Percentiles rank a stretch among this genome's conserved stretches.
These are phyloP conservation scores for Automeris io DNA, from an alignment of 2,888 invertebrate genomes.

Conservation along the genomic window DNA sequence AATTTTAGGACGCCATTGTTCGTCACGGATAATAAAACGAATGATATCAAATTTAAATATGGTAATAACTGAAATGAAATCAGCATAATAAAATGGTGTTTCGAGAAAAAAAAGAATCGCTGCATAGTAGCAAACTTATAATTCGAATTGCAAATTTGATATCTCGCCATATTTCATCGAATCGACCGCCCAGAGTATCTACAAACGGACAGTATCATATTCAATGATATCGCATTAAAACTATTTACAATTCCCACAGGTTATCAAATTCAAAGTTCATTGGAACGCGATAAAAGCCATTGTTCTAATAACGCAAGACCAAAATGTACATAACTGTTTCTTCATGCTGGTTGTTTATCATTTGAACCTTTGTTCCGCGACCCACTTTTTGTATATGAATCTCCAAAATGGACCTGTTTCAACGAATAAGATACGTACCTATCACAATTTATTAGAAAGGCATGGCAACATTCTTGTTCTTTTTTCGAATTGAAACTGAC, in stretches of 20 bases:
- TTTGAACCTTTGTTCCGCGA: slow-evolving; percentile 43
- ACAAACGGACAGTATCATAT: not conserved
- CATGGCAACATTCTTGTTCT: slow-evolving; percentile 23
- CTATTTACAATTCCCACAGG: slow-evolving; percentile 61
- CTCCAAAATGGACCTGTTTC: slow-evolving; percentile 16
- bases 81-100: not conserved
- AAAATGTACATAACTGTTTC: slow-evolving; percentile 40
- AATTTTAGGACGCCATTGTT: not conserved
- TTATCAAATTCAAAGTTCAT: slow-evolving; percentile 63
- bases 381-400: slow-evolving; percentile 37
- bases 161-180: not conserved
- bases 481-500: slow-evolving; percentile 10
- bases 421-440: not conserved
- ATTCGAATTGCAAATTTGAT: not conserved
- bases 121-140: not conserved
- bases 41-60: not conserved
- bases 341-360: slow-evolving; percentile 26
- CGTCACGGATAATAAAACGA: not conserved
- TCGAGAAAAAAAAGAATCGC: not conserved
- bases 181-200: not conserved
- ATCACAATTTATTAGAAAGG: slow-evolving; percentile 4
- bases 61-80: not conserved
- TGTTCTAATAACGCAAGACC: slow-evolving; percentile 46
- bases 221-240: slow-evolving; percentile 35
- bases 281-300: slow-evolving; percentile 57